phyloP scores from a whole-genome alignment of 2,888 invertebrate genomes.

The Phymatocera aterrima region DNA sequence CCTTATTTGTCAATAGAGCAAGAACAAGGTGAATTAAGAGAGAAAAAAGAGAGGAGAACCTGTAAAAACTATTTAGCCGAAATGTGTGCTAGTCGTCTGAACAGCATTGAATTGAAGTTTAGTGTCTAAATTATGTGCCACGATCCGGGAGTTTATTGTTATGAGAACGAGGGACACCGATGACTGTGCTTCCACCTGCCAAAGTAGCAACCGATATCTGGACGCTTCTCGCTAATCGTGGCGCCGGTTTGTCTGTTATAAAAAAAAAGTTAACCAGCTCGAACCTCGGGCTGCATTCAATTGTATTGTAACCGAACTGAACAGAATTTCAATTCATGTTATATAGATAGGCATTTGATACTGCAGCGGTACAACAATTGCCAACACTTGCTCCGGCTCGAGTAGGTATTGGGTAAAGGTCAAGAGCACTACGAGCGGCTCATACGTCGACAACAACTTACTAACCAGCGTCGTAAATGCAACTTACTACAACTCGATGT shows the following conservation, averaged over 20 bases:
- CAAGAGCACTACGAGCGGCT: slow-evolving; percentile 12
- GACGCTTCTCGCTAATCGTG: neutral
- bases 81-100: neutral
- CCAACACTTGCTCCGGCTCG: too few relatives aligned
- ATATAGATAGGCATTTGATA: too few relatives aligned
- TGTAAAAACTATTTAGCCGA: slow-evolving; percentile 1
- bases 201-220: neutral
- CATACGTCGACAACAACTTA: too few relatives aligned
- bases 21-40: slow-evolving; percentile 27
- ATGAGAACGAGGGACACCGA: too few relatives aligned
- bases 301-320: too few relatives aligned
- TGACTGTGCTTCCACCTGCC: too few relatives aligned
- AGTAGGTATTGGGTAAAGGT: too few relatives aligned
- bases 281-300: neutral
- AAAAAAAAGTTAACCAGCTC: neutral
- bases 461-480: too few relatives aligned
- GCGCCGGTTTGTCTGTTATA: neutral
- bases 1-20: slow-evolving; percentile 37
- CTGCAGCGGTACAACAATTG: too few relatives aligned
- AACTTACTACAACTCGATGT: too few relatives aligned
- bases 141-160: neutral
- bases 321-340: neutral
- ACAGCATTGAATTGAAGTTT: neutral
- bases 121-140: neutral
- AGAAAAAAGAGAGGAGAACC: neutral